Conservation (phyloP, 2,797 vertebrate genomes). For the Hydrolagus colliei region DNA sequence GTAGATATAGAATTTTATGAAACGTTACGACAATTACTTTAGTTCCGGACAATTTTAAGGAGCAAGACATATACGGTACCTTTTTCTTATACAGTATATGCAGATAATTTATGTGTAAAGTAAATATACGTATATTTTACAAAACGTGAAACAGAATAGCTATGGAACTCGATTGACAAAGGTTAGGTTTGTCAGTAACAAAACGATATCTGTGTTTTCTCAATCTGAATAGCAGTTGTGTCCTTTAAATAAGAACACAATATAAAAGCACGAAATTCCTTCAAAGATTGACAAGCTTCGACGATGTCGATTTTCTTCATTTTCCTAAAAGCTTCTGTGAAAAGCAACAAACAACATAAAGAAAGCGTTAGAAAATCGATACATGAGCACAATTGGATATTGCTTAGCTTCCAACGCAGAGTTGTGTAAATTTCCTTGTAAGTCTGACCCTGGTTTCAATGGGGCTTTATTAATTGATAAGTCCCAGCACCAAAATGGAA, state of each 20-base stretch:
- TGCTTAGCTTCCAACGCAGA: conserved; percentile 15
- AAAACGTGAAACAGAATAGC: background rate
- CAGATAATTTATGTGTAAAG: background rate
- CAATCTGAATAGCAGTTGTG: background rate
- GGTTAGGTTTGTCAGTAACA: background rate
- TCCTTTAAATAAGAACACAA: background rate
- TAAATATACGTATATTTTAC: background rate
- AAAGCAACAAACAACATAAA: background rate
- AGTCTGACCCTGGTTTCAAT: conserved; percentile 29
- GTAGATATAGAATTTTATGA: conserved; percentile 27
- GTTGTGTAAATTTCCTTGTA: conserved; percentile 30
- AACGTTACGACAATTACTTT: background rate
- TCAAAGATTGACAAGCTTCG: conserved; percentile 4
- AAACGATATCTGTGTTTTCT: background rate
- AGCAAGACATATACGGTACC: background rate
- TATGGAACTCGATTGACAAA: background rate
- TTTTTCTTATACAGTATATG: background rate
- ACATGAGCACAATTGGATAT: conserved; percentile 30
- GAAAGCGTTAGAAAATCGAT: conserved; percentile 28
- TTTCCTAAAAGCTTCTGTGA: conserved; percentile 26
- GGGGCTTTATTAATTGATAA: conserved; percentile 28
- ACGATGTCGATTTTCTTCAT: conserved; percentile 15
- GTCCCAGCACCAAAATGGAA: conserved; percentile 26
- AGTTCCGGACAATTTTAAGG: too few species aligned
- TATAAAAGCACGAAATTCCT: background rate